phyloP scores from a whole-genome alignment of 2,113 vertebrate species.

The Spea multiplicata region DNA sequence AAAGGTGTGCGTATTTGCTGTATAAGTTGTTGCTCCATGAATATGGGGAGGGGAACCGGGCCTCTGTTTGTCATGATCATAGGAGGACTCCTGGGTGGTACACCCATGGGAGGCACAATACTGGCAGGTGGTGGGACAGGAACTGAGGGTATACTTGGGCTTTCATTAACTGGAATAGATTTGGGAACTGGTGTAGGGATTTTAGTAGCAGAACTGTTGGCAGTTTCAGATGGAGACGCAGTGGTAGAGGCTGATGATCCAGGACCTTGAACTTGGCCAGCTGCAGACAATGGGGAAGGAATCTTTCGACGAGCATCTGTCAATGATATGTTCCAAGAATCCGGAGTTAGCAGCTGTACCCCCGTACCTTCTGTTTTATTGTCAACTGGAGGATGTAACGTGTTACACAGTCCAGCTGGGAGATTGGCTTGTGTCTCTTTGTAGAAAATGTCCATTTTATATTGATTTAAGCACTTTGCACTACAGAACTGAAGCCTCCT shows the following conservation, averaged over 20 bases:
- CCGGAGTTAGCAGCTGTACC: conserved; percentile 95
- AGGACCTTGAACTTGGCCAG: conserved; percentile 77
- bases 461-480: conserved; percentile 99
- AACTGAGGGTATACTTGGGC: conserved; percentile 79
- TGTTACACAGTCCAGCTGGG: conserved; percentile 89
- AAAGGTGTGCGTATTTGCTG: conserved; percentile 92
- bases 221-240: conserved; percentile 84
- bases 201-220: conserved; percentile 84
- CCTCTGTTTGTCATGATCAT: conserved; percentile 98
- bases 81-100: conserved; percentile 89
- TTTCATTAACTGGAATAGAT: conserved; percentile 78
- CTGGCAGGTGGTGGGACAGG: conserved; percentile 80
- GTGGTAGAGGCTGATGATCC: conserved; percentile 81
- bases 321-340: conserved; percentile 95
- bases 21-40: conserved; percentile 99
- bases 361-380: conserved; percentile 84
- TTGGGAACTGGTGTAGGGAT: conserved; percentile 92
- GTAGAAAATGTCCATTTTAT: conserved; percentile 99
- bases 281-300: conserved; percentile 81
- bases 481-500: conserved; percentile 99
- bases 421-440: conserved; percentile 98
- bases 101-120: conserved; percentile 80
- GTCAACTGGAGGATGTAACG: conserved; percentile 80
- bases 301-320: conserved; percentile 88
- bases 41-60: conserved; percentile 91